Base-by-base conservation (phyloP, 35 echinoderm and acorn worm genomes). In the Amphiura filiformis region DNA sequence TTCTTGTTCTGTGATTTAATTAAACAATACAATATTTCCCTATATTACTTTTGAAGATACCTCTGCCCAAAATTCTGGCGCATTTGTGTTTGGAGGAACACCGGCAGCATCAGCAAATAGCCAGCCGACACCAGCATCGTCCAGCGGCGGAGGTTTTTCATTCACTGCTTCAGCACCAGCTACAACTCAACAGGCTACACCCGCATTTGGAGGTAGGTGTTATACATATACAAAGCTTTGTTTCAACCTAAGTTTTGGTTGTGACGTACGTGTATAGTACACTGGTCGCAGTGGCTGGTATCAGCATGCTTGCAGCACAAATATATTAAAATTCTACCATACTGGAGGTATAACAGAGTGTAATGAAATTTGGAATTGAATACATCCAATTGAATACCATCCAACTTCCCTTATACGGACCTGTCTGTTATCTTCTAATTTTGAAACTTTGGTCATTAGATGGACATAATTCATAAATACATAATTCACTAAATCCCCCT, bases 151-250 rank as follows among this genome's bases (percentile, higher is more conserved):
- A 65, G 57, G 83, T 23, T 85, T 85, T 0, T 37, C 35, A 61
- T 85, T 85, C 39, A 37, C 47, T 23, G n/a, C 52, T 0, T 17
- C 13, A 32, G 39, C 89, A 31, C 0, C 89, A n/a, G 39, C 82
- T n/a, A 76, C 82, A 26, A 56, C 81, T 35, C 39, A 49, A 78
- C 61, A 82, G 31, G 15, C 64, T 22, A 34, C 81, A 31, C 89
- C 89, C 35, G 83, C 82, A 20, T 91, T 78, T 38, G 75, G 83
- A 84, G 38, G 83, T 91, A 44, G 40, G n/a, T 38, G 9, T 81
- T 22, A 12, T n/a, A 35, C 30, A 12, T 5, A 13, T 81, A 5
- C 33, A 13, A 42, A 42, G 1, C 36, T 36, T 56, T 83, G 22
- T 13, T 83, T 83, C 14, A n/a, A 82, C 1, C 80, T 49, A 26